A percentile compares a stretch with the other conserved stretches of the same genome.
Conservation (phyloP, 2,888 invertebrate genomes). For the Bombylius discolor region DNA sequence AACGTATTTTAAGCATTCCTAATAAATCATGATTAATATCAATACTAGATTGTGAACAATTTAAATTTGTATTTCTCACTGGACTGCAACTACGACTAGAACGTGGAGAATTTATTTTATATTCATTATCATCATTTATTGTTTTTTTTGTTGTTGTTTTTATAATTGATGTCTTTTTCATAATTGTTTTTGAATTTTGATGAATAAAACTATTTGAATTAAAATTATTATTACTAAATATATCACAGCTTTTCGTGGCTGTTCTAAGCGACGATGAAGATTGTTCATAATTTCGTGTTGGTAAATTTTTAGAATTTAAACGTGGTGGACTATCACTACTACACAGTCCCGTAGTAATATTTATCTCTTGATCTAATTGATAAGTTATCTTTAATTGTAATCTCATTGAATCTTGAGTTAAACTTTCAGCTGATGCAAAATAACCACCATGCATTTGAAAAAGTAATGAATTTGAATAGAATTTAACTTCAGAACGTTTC, state of each 20-base stretch:
- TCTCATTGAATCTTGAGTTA: slow-evolving; percentile 23
- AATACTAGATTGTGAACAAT: background rate
- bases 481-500: slow-evolving; percentile 21
- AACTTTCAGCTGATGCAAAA: slow-evolving; percentile 51
- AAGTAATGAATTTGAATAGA: slow-evolving; percentile 45
- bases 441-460: slow-evolving; percentile 81
- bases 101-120: slow-evolving; percentile 27
- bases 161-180: too few species aligned
- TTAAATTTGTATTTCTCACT: slow-evolving; percentile 3
- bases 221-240: slow-evolving; percentile 6
- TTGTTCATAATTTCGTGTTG: background rate
- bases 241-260: slow-evolving; percentile 10
- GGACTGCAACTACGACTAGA: slow-evolving; percentile 29
- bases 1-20: slow-evolving; percentile 30
- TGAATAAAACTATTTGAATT: slow-evolving; percentile 12
- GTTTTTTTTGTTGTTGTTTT: too few species aligned
- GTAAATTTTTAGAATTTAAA: too few species aligned
- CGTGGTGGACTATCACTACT: background rate
- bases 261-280: background rate
- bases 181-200: background rate
- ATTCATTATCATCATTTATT: slow-evolving; percentile 5
- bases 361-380: background rate
- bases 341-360: too few species aligned
- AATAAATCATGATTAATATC: slow-evolving; percentile 8
- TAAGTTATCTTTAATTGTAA: slow-evolving; percentile 19